These are phyloP conservation scores for Antrozous pallidus DNA, from an alignment of 2,797 vertebrate genomes.

Conservation along the genomic window DNA sequence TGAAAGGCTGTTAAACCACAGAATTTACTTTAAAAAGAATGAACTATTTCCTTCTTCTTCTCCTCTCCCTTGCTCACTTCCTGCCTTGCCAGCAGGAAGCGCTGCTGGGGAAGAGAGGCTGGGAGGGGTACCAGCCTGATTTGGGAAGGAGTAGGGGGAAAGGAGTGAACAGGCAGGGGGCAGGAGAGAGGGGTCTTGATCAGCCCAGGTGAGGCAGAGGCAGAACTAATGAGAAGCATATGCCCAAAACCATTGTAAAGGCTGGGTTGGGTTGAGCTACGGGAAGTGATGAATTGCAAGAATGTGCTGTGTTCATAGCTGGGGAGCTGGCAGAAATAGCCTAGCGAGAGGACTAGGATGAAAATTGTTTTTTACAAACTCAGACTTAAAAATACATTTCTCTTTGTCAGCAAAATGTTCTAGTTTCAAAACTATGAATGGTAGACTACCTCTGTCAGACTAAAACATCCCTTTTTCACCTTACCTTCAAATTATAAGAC, in stretches of 20 bases:
- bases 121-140: background rate
- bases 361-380: slow-evolving; percentile 38
- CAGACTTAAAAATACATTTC: slow-evolving; percentile 66
- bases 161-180: background rate
- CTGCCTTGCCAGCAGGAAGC: background rate
- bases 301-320: slow-evolving; percentile 56
- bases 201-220: slow-evolving; percentile 49
- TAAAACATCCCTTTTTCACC: background rate
- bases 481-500: background rate
- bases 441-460: slow-evolving; percentile 11
- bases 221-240: slow-evolving; percentile 51
- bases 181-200: background rate
- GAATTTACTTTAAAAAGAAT: slow-evolving; percentile 21
- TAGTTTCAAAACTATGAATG: slow-evolving; percentile 55
- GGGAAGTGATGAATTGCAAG: slow-evolving; percentile 62
- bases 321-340: slow-evolving; percentile 55
- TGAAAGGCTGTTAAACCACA: slow-evolving; percentile 18
- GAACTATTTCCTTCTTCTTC: background rate
- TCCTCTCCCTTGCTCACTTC: background rate
- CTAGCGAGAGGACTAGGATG: background rate
- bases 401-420: slow-evolving; percentile 70
- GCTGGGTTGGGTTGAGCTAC: slow-evolving; percentile 16
- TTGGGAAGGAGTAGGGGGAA: background rate
- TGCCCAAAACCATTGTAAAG: slow-evolving; percentile 11
- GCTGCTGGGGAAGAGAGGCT: background rate